Percentiles rank a stretch among this genome's conserved stretches.
These are phyloP conservation scores for Cuniculus paca DNA, from an alignment of 2,797 vertebrate species.

Conservation along the genomic window DNA sequence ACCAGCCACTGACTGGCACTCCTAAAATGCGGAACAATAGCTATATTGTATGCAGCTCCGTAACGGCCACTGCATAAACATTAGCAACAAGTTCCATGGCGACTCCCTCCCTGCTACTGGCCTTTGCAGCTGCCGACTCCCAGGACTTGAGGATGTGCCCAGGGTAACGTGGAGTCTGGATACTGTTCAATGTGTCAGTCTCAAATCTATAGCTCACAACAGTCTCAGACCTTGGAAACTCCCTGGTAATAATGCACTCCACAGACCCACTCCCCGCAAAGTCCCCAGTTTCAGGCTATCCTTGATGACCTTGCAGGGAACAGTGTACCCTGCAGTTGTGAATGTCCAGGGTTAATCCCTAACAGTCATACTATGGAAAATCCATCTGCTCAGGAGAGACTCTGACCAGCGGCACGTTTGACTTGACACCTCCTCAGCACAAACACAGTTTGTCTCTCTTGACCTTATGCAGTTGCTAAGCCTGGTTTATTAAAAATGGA, in stretches of 20 bases:
- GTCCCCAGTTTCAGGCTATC: conserved; percentile 5
- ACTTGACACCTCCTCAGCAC: conserved; percentile 43
- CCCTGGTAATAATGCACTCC: not conserved
- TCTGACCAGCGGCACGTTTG: not conserved
- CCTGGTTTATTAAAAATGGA: conserved; percentile 74
- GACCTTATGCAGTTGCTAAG: conserved; percentile 67
- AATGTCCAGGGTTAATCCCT: conserved; percentile 33
- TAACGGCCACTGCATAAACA: conserved; percentile 77
- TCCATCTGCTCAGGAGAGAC: conserved; percentile 50
- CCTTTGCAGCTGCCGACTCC: conserved; percentile 75
- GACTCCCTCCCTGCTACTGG: conserved; percentile 78
- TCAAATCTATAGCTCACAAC: conserved; percentile 72
- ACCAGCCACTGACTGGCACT: conserved; percentile 70
- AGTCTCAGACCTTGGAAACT: conserved; percentile 60
- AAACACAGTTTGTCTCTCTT: conserved; percentile 66
- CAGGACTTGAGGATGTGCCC: conserved; percentile 77
- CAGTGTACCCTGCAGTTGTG: not conserved
- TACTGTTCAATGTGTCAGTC: conserved; percentile 73
- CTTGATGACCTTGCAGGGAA: not conserved
- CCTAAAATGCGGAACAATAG: conserved; percentile 75
- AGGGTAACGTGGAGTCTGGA: conserved; percentile 76
- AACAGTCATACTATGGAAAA: conserved; percentile 61
- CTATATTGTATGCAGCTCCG: conserved; percentile 69
- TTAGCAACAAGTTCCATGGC: conserved; percentile 81
- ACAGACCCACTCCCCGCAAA: not conserved